These are phyloP conservation scores for Melinaea menophilus DNA, from an alignment of 2,888 invertebrate genomes.

Conservation along the genomic window DNA sequence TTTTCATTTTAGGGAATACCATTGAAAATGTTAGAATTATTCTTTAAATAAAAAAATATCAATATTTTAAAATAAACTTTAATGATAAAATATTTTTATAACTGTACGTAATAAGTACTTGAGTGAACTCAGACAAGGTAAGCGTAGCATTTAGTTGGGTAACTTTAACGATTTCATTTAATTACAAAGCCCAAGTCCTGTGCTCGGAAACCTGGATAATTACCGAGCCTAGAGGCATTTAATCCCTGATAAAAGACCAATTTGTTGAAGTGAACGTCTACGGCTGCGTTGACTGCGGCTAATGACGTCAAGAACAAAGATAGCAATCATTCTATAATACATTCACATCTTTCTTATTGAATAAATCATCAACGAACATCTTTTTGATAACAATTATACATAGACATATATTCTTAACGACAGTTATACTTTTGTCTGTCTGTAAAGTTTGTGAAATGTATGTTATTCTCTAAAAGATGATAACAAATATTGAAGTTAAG, in stretches of 20 bases:
- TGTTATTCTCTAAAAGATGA: no score
- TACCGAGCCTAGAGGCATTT: conserved; percentile 43
- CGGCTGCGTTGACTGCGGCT: not conserved
- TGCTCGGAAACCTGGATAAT: conserved; percentile 47
- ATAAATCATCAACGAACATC: no score
- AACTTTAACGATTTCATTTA: conserved; percentile 57
- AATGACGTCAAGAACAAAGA: conserved; percentile 1
- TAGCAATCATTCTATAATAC: not conserved
- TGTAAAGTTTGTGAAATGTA: no score
- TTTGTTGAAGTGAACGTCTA: conserved; percentile 24
- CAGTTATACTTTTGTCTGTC: no score
- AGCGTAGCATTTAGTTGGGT: conserved; percentile 43
- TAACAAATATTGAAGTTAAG: no score
- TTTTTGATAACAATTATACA: no score
- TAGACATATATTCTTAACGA: no score
- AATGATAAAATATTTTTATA: no score
- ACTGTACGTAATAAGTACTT: no score
- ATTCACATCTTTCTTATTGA: not conserved
- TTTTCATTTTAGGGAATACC: not conserved
- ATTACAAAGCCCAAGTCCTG: conserved; percentile 51
- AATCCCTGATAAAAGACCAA: conserved; percentile 32
- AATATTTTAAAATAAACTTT: no score
- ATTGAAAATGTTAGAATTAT: not conserved
- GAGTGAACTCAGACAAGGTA: conserved; percentile 10
- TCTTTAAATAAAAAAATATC: no score